These are phyloP conservation scores for Cerceris rybyensis DNA, from an alignment of 2,888 invertebrate species.

Conservation along the genomic window DNA sequence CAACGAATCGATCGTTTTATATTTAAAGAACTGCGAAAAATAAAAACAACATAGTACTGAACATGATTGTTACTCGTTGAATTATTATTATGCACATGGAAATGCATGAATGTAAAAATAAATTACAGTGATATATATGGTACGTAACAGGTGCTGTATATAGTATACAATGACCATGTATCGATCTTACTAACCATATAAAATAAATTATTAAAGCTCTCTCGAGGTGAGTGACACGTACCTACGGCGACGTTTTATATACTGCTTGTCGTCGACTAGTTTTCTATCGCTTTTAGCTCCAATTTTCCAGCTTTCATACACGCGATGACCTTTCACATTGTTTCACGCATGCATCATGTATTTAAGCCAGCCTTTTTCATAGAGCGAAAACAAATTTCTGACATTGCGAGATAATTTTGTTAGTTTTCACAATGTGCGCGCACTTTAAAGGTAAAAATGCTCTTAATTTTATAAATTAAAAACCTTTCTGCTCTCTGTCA, in stretches of 20 bases:
- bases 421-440: background rate
- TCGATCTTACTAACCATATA: constrained; percentile 21
- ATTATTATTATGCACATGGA: background rate
- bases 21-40: constrained; percentile 39
- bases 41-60: constrained; percentile 30
- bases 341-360: background rate
- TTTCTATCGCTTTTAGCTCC: constrained; percentile 1
- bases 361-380: background rate
- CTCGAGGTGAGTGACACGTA: constrained; percentile 39
- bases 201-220: constrained; percentile 40
- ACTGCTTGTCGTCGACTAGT: constrained; percentile 1
- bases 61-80: constrained; percentile 4
- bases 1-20: constrained; percentile 50
- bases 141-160: constrained; percentile 6
- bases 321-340: constrained; percentile 5
- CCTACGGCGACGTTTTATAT: background rate
- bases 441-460: no score
- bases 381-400: background rate
- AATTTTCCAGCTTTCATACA: constrained; percentile 11
- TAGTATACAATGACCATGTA: constrained; percentile 14
- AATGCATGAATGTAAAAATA: background rate
- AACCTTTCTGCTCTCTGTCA: no score
- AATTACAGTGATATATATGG: background rate
- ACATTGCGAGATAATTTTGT: background rate
- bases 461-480: no score